phyloP scores from a whole-genome alignment of 2,888 invertebrate genomes.

The Sthenelais limicola region DNA sequence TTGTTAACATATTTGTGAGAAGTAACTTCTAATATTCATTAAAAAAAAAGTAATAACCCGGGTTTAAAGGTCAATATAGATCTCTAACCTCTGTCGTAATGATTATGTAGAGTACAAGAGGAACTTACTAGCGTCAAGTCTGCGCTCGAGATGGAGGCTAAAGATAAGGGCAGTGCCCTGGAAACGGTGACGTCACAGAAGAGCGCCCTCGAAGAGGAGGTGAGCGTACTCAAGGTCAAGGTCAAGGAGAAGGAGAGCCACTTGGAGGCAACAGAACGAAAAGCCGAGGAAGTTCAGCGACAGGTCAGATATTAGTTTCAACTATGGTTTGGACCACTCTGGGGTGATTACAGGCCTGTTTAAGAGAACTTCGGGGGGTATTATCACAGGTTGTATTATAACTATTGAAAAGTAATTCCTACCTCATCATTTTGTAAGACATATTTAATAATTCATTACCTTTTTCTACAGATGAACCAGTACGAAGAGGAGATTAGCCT shows the following conservation, averaged over 20 bases:
- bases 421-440: no score
- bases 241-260: slow-evolving; percentile 47
- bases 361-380: no score
- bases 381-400: no score
- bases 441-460: no score
- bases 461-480: background rate
- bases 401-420: no score
- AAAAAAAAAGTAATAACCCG: no score
- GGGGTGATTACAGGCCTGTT: no score
- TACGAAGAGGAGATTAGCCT: slow-evolving; percentile 26
- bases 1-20: no score
- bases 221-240: slow-evolving; percentile 42
- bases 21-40: no score
- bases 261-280: slow-evolving; percentile 37
- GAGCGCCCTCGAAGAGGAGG: slow-evolving; percentile 49
- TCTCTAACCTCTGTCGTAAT: background rate
- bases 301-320: slow-evolving; percentile 13
- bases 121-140: background rate
- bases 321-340: no score
- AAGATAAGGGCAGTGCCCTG: slow-evolving; percentile 43
- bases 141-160: background rate
- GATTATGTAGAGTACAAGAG: background rate
- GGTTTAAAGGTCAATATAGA: no score
- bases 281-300: slow-evolving; percentile 1
- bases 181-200: slow-evolving; percentile 47